phyloP scores from a whole-genome alignment of 2,113 vertebrate genomes.

The Monopterus albus region DNA sequence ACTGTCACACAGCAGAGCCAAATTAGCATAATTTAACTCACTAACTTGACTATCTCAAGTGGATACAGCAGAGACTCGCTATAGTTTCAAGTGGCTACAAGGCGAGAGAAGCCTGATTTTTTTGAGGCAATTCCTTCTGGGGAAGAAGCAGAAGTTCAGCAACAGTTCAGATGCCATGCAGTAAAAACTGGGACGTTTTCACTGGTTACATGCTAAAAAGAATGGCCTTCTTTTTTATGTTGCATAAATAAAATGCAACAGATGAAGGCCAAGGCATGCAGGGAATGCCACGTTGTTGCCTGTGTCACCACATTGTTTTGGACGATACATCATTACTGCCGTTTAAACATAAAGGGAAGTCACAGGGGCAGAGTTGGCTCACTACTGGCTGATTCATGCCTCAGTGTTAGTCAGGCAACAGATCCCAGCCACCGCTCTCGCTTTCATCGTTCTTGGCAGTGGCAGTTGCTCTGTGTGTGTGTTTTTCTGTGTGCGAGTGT shows the following conservation, averaged over 20 bases:
- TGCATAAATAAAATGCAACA: conserved; percentile 16
- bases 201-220: no score
- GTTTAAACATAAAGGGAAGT: conserved; percentile 65
- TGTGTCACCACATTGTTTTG: conserved; percentile 54
- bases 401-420: conserved; percentile 68
- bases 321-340: conserved; percentile 42
- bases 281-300: conserved; percentile 39
- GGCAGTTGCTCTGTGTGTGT: conserved; percentile 25
- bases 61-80: background rate
- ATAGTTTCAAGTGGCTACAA: background rate
- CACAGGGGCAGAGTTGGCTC: conserved; percentile 61
- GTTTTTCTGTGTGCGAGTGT: conserved; percentile 13
- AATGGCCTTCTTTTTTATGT: background rate
- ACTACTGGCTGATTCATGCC: conserved; percentile 70
- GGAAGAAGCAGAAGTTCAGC: conserved; percentile 34
- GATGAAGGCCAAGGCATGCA: conserved; percentile 19
- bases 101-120: background rate
- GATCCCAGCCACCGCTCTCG: conserved; percentile 62
- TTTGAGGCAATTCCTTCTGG: conserved; percentile 31
- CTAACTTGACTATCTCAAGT: background rate
- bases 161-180: conserved; percentile 39
- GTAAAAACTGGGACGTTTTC: background rate
- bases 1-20: background rate
- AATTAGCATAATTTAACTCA: background rate
- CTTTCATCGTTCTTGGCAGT: conserved; percentile 63